These are phyloP conservation scores for Axis porcinus DNA, from an alignment of 2,113 vertebrate species.

Conservation along the genomic window DNA sequence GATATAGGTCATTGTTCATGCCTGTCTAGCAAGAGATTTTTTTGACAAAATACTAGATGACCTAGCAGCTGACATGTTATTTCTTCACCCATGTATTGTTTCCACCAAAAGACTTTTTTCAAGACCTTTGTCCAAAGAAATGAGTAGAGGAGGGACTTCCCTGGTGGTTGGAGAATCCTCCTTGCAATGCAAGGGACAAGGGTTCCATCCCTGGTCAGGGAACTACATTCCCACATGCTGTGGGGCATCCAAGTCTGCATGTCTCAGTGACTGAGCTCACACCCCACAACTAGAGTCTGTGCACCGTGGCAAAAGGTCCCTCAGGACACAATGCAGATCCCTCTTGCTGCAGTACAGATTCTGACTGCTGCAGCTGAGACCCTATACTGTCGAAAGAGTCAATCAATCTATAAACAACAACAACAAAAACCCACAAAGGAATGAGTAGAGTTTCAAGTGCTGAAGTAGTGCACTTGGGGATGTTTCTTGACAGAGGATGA, in stretches of 20 bases:
- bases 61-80: background rate
- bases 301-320: accelerated
- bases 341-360: background rate
- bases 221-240: background rate
- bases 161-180: background rate
- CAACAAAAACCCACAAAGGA: background rate
- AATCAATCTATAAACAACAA: background rate
- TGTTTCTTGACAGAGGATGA: background rate
- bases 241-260: background rate
- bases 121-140: background rate
- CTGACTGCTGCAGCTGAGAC: background rate
- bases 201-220: background rate
- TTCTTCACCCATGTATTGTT: background rate
- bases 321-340: background rate
- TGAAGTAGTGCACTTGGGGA: background rate
- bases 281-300: background rate
- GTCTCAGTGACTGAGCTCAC: background rate
- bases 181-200: background rate
- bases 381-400: background rate
- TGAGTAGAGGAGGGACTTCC: background rate
- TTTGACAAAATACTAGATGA: background rate
- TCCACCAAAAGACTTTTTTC: background rate
- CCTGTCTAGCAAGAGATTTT: background rate
- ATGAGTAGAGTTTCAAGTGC: background rate
- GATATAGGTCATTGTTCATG: background rate